Base-by-base conservation (phyloP, 2,113 vertebrate genomes). In the Ornithorhynchus anatinus region DNA sequence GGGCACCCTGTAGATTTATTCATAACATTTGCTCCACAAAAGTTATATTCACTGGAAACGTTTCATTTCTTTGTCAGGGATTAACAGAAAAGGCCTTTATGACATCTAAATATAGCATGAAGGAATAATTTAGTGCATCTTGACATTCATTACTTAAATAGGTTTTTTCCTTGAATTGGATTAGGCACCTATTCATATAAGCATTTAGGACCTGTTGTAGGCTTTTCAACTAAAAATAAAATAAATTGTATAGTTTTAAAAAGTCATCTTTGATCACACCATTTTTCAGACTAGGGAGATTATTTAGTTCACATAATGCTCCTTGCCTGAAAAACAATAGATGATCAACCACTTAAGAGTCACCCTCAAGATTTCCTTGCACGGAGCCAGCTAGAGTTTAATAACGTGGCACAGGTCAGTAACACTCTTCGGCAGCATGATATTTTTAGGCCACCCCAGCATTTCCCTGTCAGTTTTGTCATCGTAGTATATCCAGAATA, bases 41-140 rank as follows among this genome's bases (percentile, higher is more conserved):
- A 56, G 19, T 66, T 2, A 69, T 67, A 72, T 74, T 57, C 45
- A 1, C 75, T 37, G 47, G 64, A 65, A 83, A 58, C 4, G 5
- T 52, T 81, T 81, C 19, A 35, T 17, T 47, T 69, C 69, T 78
- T 81, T 67, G 39, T 77, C 20, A 58, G 40, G 10, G 63, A 64
- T 63, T 77, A 64, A 76, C 50, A 27, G 45, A 75, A 69, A 69
- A 72, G 10, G 38, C 0, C 2, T 75, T 69, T 29, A 39, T 9
- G 45, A 35, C 52, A 7, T 65, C 11, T 31, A 45, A 80, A 59
- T 48, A 71, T 29, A 71, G 17, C 4, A 25, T 42, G 36, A 2
- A 8, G 37, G 11, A 66, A 76, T 63, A 69, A 77, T 82, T 52
- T 75, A 52, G 44, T 4, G 5, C 4, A 35, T 25, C 23, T 32